These are phyloP conservation scores for Gymnodraco acuticeps DNA, from an alignment of 2,797 vertebrate genomes.

Conservation along the genomic window DNA sequence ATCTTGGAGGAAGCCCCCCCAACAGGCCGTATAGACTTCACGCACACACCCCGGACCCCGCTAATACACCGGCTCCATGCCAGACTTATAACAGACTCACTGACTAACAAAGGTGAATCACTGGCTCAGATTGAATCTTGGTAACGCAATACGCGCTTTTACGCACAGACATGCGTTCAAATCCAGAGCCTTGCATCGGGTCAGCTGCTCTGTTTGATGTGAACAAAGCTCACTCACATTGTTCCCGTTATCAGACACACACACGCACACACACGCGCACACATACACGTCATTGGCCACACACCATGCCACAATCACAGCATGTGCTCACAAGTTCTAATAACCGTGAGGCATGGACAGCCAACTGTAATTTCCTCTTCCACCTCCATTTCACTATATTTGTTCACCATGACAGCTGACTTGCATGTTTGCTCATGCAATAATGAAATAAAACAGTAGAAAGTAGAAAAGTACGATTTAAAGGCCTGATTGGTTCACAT, in stretches of 20 bases:
- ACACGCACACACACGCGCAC: background rate
- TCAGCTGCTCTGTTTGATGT: conserved; percentile 53
- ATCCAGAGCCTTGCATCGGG: conserved; percentile 15
- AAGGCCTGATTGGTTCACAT: background rate
- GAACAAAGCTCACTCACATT: conserved; percentile 66
- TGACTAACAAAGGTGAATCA: conserved; percentile 38
- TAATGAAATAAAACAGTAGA: background rate
- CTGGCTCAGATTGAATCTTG: conserved; percentile 36
- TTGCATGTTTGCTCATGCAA: conserved; percentile 8
- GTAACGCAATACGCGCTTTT: conserved; percentile 61
- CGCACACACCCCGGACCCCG: conserved; percentile 6
- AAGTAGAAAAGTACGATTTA: background rate
- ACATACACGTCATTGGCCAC: conserved; percentile 50
- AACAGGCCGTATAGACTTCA: background rate
- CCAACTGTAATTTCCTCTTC: conserved; percentile 58
- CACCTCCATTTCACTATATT: conserved; percentile 28
- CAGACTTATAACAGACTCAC: conserved; percentile 39
- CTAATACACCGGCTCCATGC: conserved; percentile 32
- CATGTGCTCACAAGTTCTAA: conserved; percentile 76
- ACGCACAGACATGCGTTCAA: conserved; percentile 46
- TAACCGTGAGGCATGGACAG: conserved; percentile 62
- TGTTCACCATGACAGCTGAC: conserved; percentile 2
- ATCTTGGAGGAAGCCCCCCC: conserved; percentile 24
- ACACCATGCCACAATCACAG: conserved; percentile 66
- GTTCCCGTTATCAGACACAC: conserved; percentile 24